These are phyloP conservation scores for Gallinago media DNA, from an alignment of 2,113 vertebrate species.

Conservation along the genomic window DNA sequence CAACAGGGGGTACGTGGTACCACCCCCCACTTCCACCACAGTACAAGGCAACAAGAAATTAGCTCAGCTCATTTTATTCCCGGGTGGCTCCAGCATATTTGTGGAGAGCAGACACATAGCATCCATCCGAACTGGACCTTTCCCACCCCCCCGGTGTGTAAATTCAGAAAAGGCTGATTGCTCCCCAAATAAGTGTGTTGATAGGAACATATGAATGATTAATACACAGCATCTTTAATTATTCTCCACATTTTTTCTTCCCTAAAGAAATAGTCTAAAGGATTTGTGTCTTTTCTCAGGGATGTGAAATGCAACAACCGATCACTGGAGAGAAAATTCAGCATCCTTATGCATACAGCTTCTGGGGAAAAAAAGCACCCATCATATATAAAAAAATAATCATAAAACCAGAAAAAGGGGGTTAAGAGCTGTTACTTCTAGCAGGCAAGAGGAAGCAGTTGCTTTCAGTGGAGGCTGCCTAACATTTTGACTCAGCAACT, in stretches of 20 bases:
- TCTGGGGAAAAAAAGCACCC: not conserved
- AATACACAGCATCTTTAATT: fast-evolving
- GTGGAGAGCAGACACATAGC: fast-evolving
- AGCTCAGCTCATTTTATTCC: not conserved
- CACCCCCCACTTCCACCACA: not conserved
- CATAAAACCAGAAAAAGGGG: not conserved
- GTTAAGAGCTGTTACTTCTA: not conserved
- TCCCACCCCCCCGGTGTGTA: fast-evolving
- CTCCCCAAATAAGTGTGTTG: fast-evolving
- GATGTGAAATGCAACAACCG: not conserved
- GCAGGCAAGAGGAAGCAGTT: not conserved
- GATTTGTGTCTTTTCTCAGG: fast-evolving
- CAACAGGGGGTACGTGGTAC: not conserved
- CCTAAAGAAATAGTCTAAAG: not conserved
- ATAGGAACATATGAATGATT: fast-evolving
- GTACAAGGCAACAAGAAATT: not conserved
- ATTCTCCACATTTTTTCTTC: not conserved
- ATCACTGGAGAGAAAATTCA: not conserved
- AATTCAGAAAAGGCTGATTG: not conserved
- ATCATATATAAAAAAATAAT: fast-evolving
- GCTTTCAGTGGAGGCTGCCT: not conserved
- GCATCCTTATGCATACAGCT: fast-evolving
- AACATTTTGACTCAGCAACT: slow-evolving; percentile 11
- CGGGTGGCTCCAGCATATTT: fast-evolving
- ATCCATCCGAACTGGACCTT: fast-evolving